Evolutionary conservation across 2,888 invertebrate species (phyloP), one percentile per base, ranked within the genome.

Genomic region (Carpatolechia fugitivella): DNA sequence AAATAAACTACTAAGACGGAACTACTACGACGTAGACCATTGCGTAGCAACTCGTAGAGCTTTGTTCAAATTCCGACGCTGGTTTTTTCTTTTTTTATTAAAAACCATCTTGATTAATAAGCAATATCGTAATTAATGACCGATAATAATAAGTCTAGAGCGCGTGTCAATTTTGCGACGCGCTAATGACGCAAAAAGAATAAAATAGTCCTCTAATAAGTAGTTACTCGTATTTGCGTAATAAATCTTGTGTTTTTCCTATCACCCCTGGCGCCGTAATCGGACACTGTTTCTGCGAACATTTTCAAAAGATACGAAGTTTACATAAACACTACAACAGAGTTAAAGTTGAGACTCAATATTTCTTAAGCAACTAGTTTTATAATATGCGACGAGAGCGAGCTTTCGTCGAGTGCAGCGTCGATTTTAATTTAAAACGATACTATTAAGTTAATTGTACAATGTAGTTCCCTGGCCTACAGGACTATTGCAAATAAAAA

Each of bases 251-350:
- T 40, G 31, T 52, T 56, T 55, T 56, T 24, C 18, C 20, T n/a
- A 6, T n/a, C 44, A 40, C 16, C 24, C 24, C 24, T 47, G 59
- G 55, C 57, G 56, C 55, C 55, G 48, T 18, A 52, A 48, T 48
- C 31, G 14, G 16, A 48, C 48, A 55, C 56, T 33, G 13, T 1
- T 1, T 14, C 10, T 33, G 18, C 30, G 31, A 44, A 52, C 41
- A 24, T 29, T 52, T 31, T 7, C 31, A 41, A 10, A 7, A 24
- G 18, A n/a, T 10, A 4, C 18, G 18, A 41, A 10, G 24, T 46
- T 46, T 24, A 6, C 31, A 46, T 36, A 35, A 11, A 46, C 7
- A 33, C 30, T 29, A n/a, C n/a, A 5, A n/a, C 20, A 11, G 14
- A n/a, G n/a, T n/a, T n/a, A n/a, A n/a, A n/a, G n/a, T n/a, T n/a